These are phyloP conservation scores for Phasianus colchicus DNA, from an alignment of 2,113 vertebrate species.

Conservation along the genomic window DNA sequence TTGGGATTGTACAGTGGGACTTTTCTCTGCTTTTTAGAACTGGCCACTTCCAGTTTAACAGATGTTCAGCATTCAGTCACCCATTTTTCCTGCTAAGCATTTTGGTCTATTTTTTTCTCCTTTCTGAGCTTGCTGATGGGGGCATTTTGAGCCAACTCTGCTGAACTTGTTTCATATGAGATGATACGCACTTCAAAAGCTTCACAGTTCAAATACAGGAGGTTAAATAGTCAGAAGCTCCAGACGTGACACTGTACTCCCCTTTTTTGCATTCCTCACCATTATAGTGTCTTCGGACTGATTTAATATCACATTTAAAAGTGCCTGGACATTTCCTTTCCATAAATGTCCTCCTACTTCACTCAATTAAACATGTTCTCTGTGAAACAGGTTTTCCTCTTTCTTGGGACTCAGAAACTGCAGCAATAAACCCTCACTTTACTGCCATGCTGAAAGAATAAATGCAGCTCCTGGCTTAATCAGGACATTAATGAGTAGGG, in stretches of 20 bases:
- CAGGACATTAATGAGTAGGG: constrained; percentile 63
- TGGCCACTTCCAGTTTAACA: background rate
- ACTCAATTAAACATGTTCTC: background rate
- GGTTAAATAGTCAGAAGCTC: background rate
- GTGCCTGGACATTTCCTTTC: background rate
- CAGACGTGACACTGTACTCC: background rate
- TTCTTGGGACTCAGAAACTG: background rate
- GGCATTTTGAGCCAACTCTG: background rate
- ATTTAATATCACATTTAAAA: background rate
- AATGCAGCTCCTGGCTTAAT: constrained; percentile 31
- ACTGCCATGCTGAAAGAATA: background rate
- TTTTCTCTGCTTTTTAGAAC: background rate
- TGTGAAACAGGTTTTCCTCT: background rate
- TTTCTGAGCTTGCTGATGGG: background rate
- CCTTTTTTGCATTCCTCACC: background rate
- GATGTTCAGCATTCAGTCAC: background rate
- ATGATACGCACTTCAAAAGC: background rate
- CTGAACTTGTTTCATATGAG: background rate
- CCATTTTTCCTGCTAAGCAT: background rate
- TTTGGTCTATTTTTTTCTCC: background rate
- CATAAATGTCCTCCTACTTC: background rate
- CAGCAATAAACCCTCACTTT: background rate
- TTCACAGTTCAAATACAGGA: background rate
- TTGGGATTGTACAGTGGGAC: background rate
- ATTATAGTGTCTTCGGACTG: background rate